Evolutionary conservation across 2,797 vertebrate genomes (phyloP).

Genomic region (Coluber constrictor): DNA sequence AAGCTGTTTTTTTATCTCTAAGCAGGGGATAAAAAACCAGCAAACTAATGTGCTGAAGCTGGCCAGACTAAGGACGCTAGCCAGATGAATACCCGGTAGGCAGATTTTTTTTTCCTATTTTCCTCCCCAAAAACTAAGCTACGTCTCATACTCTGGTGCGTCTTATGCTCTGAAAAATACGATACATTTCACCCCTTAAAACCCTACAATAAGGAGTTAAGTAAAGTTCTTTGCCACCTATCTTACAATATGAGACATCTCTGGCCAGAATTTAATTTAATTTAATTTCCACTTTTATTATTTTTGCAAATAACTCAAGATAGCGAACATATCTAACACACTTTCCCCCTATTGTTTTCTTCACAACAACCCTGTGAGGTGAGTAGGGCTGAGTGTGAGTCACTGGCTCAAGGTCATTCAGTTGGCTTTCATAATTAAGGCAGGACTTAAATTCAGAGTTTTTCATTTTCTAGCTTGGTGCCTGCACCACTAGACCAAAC

Average conservation of each 20-base stretch:
- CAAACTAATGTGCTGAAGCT: too few relatives aligned
- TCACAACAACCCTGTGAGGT: not conserved
- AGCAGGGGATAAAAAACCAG: too few relatives aligned
- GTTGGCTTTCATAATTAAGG: not conserved
- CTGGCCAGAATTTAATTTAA: not conserved
- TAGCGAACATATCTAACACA: not conserved
- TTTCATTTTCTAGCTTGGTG: not conserved
- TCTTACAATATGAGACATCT: not conserved
- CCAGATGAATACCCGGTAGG: too few relatives aligned
- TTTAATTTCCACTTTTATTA: not conserved
- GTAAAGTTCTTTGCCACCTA: not conserved
- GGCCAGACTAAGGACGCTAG: too few relatives aligned
- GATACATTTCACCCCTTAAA: not conserved
- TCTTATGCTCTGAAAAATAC: too few relatives aligned
- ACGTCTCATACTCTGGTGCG: too few relatives aligned
- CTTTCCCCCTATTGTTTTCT: not conserved
- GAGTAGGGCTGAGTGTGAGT: not conserved
- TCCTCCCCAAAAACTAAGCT: too few relatives aligned
- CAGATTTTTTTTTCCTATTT: too few relatives aligned
- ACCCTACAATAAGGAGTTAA: not conserved
- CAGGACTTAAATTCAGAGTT: not conserved
- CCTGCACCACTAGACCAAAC: not conserved
- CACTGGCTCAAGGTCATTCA: not conserved
- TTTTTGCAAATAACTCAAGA: not conserved
- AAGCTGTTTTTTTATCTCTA: too few relatives aligned